Evolutionary conservation across 2,797 vertebrate genomes (phyloP).

Genomic region (Ficedula albicollis): DNA sequence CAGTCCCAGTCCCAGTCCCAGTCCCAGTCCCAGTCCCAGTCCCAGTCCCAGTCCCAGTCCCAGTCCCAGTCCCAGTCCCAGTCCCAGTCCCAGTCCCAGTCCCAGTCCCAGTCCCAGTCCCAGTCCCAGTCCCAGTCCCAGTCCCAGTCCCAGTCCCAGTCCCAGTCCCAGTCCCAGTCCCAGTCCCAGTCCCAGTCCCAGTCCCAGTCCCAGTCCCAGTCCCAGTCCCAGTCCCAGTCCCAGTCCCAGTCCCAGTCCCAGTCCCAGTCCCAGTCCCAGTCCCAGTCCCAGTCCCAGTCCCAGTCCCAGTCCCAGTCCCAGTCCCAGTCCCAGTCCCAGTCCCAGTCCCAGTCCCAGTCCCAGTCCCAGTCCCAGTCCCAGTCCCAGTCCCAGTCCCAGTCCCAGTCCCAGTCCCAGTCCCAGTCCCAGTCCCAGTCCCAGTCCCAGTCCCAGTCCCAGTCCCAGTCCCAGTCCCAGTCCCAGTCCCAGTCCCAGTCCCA

Average conservation of each 20-base stretch:
- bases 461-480: neutral
- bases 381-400: neutral
- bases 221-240: no score
- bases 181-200: no score
- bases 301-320: no score
- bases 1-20: no score
- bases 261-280: neutral
- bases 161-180: no score
- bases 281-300: neutral
- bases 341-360: no score
- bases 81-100: neutral
- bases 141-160: no score
- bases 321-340: no score
- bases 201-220: no score
- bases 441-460: neutral
- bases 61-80: neutral
- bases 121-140: neutral
- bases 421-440: neutral
- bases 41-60: neutral
- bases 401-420: no score
- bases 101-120: no score
- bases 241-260: neutral
- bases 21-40: no score
- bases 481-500: neutral
- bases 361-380: fast-evolving